Base-by-base conservation (phyloP, 2,113 vertebrate genomes). In the Pavo muticus region DNA sequence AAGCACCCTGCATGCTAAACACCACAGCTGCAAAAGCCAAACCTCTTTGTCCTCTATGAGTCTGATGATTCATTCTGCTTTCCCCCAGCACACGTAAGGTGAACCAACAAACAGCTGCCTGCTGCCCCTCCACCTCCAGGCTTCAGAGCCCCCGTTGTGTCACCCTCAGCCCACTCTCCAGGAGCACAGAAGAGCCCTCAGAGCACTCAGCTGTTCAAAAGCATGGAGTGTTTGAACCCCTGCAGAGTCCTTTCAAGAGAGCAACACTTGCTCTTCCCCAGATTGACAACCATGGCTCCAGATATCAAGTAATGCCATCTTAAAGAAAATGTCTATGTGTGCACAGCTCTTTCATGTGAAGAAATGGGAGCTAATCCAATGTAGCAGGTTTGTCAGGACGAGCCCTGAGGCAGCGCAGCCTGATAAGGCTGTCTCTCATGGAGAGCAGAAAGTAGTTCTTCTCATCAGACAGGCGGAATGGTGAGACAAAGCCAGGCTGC, bases 311-410 rank as follows among this genome's bases (percentile, higher is more conserved):
- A 87, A 88, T 39, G 82, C 73, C 30, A 45, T 82, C 90, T 84
- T 65, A 84, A 92, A 91, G 69, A 84, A 94, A 78, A 89, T 1
- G 8, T 30, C 61, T 15, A 84, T 1, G 1, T 30, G n/a, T n/a
- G 48, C 74, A 94, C 61, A 81, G 48, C 63, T 61, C 77, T 82
- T 95, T 93, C 59, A 87, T 50, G 71, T 82, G 70, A 63, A 65
- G 67, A 91, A 94, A 89, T 2, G 16, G 50, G 81, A 91, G 67
- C n/a, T 93, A 94, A 95, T 94, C 84, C 73, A 92, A 70, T 59
- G 54, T 67, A 94, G 91, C 94, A 91, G 80, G 81, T 92, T 93
- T 87, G 74, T 2, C 30, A 60, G 87, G 81, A 89, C 40, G 48
- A 89, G 89, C 91, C 87, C 88, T 30, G 54, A 91, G 94, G 94